These are phyloP conservation scores for Carassius carassius DNA, from an alignment of 2,113 vertebrate species.

Conservation along the genomic window DNA sequence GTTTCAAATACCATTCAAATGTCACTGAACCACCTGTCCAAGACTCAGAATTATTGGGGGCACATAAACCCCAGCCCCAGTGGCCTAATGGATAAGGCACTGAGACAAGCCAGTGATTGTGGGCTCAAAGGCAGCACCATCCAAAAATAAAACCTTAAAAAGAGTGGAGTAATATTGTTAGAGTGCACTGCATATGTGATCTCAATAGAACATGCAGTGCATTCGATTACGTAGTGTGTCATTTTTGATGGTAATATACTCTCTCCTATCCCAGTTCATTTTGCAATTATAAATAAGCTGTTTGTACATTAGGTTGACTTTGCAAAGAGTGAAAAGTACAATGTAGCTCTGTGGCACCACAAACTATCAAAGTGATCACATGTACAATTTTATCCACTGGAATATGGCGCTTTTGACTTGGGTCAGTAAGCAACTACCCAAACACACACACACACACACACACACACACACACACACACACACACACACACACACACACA, in stretches of 20 bases:
- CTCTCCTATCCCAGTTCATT: background rate
- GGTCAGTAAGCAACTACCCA: too few species aligned
- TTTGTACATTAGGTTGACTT: background rate
- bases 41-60: background rate
- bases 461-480: too few species aligned
- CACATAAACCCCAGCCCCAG: background rate
- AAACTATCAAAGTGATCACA: background rate
- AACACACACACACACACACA: too few species aligned
- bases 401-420: too few species aligned
- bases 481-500: too few species aligned
- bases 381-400: background rate
- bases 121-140: background rate
- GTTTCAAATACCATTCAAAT: too few species aligned
- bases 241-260: background rate
- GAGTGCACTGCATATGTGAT: background rate
- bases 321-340: background rate
- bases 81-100: constrained; percentile 58
- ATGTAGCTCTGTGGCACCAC: background rate
- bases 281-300: background rate
- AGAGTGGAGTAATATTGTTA: background rate
- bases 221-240: background rate
- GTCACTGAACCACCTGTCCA: background rate
- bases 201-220: background rate
- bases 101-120: background rate
- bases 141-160: background rate